Conservation (phyloP, 2,797 vertebrate genomes). For the Hydrocynus forskahlii region DNA sequence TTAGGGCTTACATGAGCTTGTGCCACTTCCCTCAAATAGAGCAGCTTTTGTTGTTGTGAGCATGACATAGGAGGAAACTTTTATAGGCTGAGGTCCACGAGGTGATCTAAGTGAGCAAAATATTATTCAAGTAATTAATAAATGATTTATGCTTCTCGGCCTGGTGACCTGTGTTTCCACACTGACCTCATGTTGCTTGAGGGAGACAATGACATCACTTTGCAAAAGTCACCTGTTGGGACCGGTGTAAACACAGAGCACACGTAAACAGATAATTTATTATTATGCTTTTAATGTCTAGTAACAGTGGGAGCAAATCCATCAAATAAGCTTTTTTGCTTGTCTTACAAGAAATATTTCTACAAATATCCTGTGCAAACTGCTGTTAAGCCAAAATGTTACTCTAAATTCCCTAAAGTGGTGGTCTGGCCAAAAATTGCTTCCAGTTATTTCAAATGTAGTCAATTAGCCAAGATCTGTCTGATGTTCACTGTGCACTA, state of each 20-base stretch:
- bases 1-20: neutral
- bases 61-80: constrained; percentile 34
- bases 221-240: constrained; percentile 52
- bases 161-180: constrained; percentile 49
- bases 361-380: neutral
- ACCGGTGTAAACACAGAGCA: constrained; percentile 55
- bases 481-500: no score
- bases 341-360: neutral
- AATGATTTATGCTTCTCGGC: constrained; percentile 62
- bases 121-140: constrained; percentile 64
- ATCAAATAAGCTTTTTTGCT: neutral
- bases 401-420: neutral
- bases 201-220: constrained; percentile 55
- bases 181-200: constrained; percentile 67
- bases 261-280: constrained; percentile 55
- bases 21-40: constrained; percentile 56
- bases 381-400: neutral
- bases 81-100: constrained; percentile 46
- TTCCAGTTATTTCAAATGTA: neutral
- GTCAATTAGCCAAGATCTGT: no score
- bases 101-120: constrained; percentile 53
- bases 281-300: constrained; percentile 48
- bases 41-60: constrained; percentile 37
- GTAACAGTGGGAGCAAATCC: neutral
- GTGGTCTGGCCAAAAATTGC: neutral